Percentiles rank a stretch among this genome's conserved stretches.
phyloP scores from a whole-genome alignment of 2,797 vertebrate genomes.

The Ficedula albicollis region DNA sequence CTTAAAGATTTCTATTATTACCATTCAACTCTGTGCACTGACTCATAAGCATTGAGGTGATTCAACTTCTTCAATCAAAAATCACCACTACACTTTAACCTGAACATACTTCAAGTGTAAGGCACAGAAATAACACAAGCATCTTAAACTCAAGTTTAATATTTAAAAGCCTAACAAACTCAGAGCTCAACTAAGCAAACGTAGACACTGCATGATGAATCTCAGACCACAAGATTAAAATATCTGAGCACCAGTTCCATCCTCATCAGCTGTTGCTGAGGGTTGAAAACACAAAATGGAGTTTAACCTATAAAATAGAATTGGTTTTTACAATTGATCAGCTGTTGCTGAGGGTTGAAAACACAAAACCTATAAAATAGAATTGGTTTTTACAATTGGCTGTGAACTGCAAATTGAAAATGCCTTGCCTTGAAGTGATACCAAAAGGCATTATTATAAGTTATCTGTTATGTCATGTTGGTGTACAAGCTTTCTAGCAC shows the following conservation, averaged over 20 bases:
- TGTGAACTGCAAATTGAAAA: neutral
- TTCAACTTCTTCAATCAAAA: neutral
- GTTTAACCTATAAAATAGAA: neutral
- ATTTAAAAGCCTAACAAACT: neutral
- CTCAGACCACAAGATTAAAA: neutral
- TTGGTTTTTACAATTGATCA: neutral
- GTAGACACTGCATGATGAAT: neutral
- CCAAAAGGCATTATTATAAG: neutral
- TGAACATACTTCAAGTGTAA: neutral
- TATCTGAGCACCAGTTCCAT: neutral
- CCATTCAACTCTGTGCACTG: neutral
- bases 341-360: neutral
- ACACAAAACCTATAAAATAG: neutral
- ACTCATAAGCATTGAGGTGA: neutral
- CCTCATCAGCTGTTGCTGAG: neutral
- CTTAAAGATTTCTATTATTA: neutral
- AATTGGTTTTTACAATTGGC: neutral
- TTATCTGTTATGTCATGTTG: neutral
- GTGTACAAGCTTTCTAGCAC: neutral
- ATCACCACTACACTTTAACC: neutral
- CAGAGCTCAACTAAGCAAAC: neutral
- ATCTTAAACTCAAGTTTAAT: neutral
- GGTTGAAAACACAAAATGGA: neutral
- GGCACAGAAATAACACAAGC: neutral
- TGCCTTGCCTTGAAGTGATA: neutral